Conservation (phyloP, 2,888 invertebrate genomes). For the Chrysotoxum bicinctum region DNA sequence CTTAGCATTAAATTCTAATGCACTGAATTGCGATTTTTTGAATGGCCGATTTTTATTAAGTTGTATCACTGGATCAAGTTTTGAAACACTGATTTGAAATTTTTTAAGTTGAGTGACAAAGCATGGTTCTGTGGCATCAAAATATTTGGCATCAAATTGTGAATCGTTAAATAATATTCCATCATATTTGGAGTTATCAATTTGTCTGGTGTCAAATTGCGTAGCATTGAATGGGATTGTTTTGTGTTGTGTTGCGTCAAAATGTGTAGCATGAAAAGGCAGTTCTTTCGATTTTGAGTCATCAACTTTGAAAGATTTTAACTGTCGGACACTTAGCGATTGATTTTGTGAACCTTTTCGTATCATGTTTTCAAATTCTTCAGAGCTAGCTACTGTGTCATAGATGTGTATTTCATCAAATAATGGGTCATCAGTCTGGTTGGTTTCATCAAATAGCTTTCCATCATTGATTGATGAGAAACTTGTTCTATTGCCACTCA, state of each 20-base stretch:
- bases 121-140: neutral
- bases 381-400: slow-evolving; percentile 10
- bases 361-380: neutral
- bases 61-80: neutral
- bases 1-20: neutral
- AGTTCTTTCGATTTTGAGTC: neutral
- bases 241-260: neutral
- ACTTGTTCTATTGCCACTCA: neutral
- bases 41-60: neutral
- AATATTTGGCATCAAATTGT: neutral
- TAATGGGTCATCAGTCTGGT: neutral
- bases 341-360: neutral
- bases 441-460: neutral
- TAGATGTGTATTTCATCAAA: neutral
- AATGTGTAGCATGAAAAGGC: too few species aligned
- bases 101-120: neutral
- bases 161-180: too few species aligned
- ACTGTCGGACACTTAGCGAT: neutral
- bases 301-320: neutral
- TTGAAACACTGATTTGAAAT: neutral
- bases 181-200: too few species aligned
- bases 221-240: slow-evolving; percentile 6
- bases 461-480: neutral
- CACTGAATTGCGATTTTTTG: neutral
- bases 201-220: slow-evolving; percentile 17